These are phyloP conservation scores for Dichetophora obliterata DNA, from an alignment of 2,888 invertebrate genomes.

Conservation along the genomic window DNA sequence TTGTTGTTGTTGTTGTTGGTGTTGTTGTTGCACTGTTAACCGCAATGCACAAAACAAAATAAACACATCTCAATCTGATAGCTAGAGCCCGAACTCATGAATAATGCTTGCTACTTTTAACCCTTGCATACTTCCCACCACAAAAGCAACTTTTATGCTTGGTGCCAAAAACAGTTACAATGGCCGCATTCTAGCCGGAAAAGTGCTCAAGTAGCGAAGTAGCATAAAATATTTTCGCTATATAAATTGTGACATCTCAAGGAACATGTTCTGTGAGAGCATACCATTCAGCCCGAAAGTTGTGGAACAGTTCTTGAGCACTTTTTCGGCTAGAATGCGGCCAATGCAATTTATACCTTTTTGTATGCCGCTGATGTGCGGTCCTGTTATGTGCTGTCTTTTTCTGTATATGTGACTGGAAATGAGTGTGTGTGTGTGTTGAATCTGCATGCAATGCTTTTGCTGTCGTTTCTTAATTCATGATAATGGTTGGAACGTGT, in stretches of 20 bases:
- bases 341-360: constrained; percentile 8
- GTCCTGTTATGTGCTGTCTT: neutral
- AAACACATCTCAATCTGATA: constrained; percentile 25
- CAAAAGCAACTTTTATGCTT: neutral
- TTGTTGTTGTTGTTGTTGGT: constrained; percentile 4
- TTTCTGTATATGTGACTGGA: neutral
- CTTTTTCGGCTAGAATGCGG: too few relatives aligned
- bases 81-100: neutral
- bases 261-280: too few relatives aligned
- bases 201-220: too few relatives aligned
- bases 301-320: too few relatives aligned
- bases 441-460: neutral
- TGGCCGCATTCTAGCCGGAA: too few relatives aligned
- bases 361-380: neutral
- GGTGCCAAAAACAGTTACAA: neutral
- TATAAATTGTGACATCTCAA: too few relatives aligned
- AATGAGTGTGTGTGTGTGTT: neutral
- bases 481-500: constrained; percentile 11
- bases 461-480: neutral
- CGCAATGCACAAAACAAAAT: neutral
- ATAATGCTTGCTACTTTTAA: neutral
- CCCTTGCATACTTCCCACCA: neutral
- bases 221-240: too few relatives aligned
- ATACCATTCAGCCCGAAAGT: too few relatives aligned
- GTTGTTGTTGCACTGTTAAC: neutral